phyloP scores from a whole-genome alignment of 2,113 vertebrate genomes.

The Chascanopsetta lugubris region DNA sequence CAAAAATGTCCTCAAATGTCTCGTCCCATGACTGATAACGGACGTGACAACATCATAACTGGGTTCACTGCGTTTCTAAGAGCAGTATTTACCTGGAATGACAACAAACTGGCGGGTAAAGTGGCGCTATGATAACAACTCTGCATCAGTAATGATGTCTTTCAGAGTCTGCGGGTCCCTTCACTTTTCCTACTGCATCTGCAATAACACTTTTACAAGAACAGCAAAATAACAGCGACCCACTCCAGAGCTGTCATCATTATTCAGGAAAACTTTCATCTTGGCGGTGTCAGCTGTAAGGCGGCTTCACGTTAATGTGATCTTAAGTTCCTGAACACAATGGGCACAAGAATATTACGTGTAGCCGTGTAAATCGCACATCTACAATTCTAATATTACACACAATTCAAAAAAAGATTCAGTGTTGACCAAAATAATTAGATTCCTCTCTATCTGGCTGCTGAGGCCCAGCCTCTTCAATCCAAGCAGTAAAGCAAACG shows the following conservation, averaged over 20 bases:
- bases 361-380: background rate
- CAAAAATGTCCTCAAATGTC: background rate
- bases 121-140: background rate
- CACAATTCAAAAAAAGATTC: background rate
- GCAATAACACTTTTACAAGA: slow-evolving; percentile 2
- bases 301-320: background rate
- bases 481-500: slow-evolving; percentile 15
- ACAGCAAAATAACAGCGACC: background rate
- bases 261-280: background rate
- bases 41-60: background rate
- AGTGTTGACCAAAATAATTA: slow-evolving; percentile 10
- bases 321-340: background rate
- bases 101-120: background rate
- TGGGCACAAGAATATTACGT: background rate
- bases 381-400: slow-evolving; percentile 1
- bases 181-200: background rate
- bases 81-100: background rate
- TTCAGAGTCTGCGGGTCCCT: background rate
- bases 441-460: slow-evolving; percentile 8
- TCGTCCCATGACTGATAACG: background rate
- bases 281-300: background rate
- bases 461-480: background rate
- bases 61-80: background rate
- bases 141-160: background rate
- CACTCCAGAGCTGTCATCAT: background rate